Evolutionary conservation across 2,888 invertebrate species (phyloP).

Genomic region (Rhaphigaster nebulosa): DNA sequence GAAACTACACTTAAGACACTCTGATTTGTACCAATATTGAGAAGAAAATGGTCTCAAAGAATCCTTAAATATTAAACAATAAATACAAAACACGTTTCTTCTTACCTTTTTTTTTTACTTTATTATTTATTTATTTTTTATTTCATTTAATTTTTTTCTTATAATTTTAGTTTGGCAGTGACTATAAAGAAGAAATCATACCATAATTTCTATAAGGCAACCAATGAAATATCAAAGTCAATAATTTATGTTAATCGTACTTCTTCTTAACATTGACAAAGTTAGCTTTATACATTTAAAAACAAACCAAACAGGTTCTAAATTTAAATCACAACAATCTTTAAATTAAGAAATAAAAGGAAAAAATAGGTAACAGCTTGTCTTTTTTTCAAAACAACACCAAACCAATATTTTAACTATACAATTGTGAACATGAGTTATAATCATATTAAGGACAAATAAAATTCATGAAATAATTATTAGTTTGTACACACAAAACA

Average conservation of each 20-base stretch:
- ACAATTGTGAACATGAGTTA: constrained; percentile 48
- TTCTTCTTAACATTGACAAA: constrained; percentile 38
- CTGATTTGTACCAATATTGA: constrained; percentile 63
- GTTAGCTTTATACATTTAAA: constrained; percentile 48
- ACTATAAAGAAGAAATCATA: constrained; percentile 47
- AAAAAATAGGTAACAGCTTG: constrained; percentile 48
- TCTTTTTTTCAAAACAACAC: constrained; percentile 47
- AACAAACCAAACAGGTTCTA: constrained; percentile 49
- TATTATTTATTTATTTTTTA: background rate
- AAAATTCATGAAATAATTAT: constrained; percentile 56
- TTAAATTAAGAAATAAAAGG: constrained; percentile 17
- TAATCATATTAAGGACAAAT: constrained; percentile 45
- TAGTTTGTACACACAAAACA: constrained; percentile 57
- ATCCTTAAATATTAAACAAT: constrained; percentile 52
- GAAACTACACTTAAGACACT: constrained; percentile 61
- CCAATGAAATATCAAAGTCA: constrained; percentile 51
- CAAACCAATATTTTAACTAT: constrained; percentile 52
- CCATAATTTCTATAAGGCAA: constrained; percentile 55
- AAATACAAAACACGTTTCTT: constrained; percentile 36
- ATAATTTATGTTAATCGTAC: constrained; percentile 47
- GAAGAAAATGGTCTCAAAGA: constrained; percentile 53
- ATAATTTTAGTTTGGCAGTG: constrained; percentile 51
- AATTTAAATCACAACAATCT: constrained; percentile 51
- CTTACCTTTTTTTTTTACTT: constrained; percentile 5
- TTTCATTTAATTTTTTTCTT: constrained; percentile 2